phyloP scores from a whole-genome alignment of 2,797 vertebrate genomes.

The Champsocephalus gunnari region DNA sequence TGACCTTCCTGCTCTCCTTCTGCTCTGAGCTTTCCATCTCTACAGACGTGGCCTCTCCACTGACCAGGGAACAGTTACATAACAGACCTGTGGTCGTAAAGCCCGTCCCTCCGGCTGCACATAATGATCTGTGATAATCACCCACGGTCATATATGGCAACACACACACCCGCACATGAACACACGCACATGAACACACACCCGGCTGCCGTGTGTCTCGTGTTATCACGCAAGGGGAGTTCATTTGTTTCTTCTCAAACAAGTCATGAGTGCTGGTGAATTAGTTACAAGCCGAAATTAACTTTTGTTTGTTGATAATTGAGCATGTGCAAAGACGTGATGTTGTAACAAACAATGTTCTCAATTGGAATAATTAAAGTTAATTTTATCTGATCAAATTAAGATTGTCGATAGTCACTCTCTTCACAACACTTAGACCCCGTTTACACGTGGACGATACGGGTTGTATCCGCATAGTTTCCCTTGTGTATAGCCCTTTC shows the following conservation, averaged over 20 bases:
- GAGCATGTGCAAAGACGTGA: too few relatives aligned
- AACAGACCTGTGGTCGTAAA: slow-evolving; percentile 70
- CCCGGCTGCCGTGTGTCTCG: slow-evolving; percentile 23
- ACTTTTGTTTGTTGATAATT: too few relatives aligned
- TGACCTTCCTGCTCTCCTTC: slow-evolving; percentile 27
- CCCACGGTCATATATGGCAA: slow-evolving; percentile 32
- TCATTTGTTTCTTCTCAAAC: not conserved
- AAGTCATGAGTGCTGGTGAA: too few relatives aligned
- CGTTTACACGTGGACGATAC: too few relatives aligned
- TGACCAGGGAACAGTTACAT: slow-evolving; percentile 73
- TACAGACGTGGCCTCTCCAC: slow-evolving; percentile 50
- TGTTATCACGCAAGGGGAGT: slow-evolving; percentile 4
- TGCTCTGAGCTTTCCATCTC: slow-evolving; percentile 34
- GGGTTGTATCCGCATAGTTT: too few relatives aligned
- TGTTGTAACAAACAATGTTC: too few relatives aligned
- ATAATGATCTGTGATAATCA: slow-evolving; percentile 71
- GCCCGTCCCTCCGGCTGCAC: slow-evolving; percentile 53
- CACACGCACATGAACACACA: slow-evolving; percentile 40
- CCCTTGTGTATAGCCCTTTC: too few relatives aligned
- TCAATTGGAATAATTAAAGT: too few relatives aligned
- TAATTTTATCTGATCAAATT: too few relatives aligned
- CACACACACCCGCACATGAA: slow-evolving; percentile 19
- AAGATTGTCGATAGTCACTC: too few relatives aligned
- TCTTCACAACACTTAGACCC: too few relatives aligned
- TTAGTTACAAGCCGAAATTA: too few relatives aligned